Conservation (phyloP, 2,113 vertebrate species). For the Scopus umbretta region DNA sequence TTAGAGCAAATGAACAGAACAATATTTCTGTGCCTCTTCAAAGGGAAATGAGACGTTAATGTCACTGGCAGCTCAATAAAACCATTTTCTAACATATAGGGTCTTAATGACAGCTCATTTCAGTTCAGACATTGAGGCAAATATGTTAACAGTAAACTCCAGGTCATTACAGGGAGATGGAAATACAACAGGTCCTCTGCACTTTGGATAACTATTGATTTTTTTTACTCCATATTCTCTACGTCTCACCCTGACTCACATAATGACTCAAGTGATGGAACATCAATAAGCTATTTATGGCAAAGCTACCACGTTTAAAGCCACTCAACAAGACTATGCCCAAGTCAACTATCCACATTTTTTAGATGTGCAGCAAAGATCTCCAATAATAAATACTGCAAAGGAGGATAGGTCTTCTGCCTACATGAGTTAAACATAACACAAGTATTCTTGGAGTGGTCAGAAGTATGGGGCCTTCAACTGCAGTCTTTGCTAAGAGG, state of each 20-base stretch:
- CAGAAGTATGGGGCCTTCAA: neutral
- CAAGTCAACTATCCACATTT: neutral
- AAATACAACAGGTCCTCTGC: conserved; percentile 48
- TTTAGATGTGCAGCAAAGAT: neutral
- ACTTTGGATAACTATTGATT: conserved; percentile 62
- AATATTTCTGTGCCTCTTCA: conserved; percentile 63
- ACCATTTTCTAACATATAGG: conserved; percentile 37
- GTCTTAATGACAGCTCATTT: conserved; percentile 64
- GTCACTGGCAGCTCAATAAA: conserved; percentile 64
- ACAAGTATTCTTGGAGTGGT: neutral
- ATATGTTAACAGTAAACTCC: conserved; percentile 56
- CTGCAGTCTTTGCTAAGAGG: neutral
- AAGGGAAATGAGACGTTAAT: conserved; percentile 65
- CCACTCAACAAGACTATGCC: neutral
- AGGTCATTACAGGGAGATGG: conserved; percentile 50
- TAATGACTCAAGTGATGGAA: conserved; percentile 60
- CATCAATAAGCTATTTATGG: conserved; percentile 61
- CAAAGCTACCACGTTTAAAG: neutral
- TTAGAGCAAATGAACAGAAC: conserved; percentile 40
- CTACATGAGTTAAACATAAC: neutral
- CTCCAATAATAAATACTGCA: neutral
- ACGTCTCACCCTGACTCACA: conserved; percentile 52
- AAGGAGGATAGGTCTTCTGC: neutral
- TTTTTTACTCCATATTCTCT: conserved; percentile 52
- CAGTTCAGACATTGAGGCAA: conserved; percentile 38